A percentile compares a stretch with the other conserved stretches of the same genome.
Evolutionary conservation across 2,113 vertebrate species (phyloP).

Genomic region (Pseudorectes ferrugineus): DNA sequence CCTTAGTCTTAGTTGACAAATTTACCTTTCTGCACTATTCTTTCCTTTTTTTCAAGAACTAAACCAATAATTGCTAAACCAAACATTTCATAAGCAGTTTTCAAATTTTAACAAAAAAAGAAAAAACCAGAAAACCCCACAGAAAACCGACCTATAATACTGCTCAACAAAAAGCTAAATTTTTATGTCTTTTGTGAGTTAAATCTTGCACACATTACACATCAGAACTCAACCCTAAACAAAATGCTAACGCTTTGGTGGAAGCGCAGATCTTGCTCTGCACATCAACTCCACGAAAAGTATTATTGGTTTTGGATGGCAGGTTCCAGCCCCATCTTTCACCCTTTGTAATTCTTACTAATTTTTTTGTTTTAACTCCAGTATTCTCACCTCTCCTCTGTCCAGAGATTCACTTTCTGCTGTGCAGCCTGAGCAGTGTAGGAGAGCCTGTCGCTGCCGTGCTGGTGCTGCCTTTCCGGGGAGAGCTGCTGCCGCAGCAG

Average conservation of each 20-base stretch:
- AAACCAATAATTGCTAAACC: background rate
- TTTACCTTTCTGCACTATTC: background rate
- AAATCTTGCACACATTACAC: accelerated
- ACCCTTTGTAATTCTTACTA: background rate
- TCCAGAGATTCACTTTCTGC: conserved; percentile 89
- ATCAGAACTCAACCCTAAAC: background rate
- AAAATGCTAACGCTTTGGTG: background rate
- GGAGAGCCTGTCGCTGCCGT: conserved; percentile 79
- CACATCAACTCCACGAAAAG: background rate
- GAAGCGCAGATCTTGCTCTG: background rate
- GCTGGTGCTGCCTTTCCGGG: conserved; percentile 82
- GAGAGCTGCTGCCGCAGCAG: conserved; percentile 92
- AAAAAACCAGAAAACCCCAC: accelerated
- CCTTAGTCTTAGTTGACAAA: background rate
- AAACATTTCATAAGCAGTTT: background rate
- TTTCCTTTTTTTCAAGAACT: background rate
- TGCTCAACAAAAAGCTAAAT: background rate
- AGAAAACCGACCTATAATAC: accelerated
- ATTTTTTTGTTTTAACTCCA: background rate
- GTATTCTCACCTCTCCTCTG: conserved; percentile 86
- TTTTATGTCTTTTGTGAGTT: background rate
- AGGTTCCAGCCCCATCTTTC: background rate
- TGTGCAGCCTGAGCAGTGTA: conserved; percentile 81
- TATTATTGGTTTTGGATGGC: background rate
- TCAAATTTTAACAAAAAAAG: background rate